phyloP scores from a whole-genome alignment of 2,888 invertebrate species.

The Euzetes globulus region DNA sequence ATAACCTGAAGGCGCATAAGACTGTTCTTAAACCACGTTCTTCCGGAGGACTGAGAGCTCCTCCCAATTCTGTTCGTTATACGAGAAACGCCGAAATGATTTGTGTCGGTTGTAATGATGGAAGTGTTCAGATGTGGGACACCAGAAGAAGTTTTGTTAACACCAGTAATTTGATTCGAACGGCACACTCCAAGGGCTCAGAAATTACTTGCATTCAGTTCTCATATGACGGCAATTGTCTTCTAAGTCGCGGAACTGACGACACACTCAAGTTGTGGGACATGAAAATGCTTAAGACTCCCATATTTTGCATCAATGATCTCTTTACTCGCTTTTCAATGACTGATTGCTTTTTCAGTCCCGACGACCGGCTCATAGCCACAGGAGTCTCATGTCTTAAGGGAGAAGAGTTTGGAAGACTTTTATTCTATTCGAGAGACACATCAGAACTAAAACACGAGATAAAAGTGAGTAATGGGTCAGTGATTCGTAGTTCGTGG shows the following conservation, averaged over 20 bases:
- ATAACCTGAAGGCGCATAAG: constrained; percentile 66
- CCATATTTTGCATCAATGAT: constrained; percentile 58
- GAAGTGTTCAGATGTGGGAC: constrained; percentile 96
- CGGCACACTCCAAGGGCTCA: constrained; percentile 67
- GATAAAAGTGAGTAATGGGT: constrained; percentile 66
- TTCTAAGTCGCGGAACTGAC: constrained; percentile 79
- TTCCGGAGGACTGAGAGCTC: constrained; percentile 73
- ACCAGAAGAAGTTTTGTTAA: constrained; percentile 55
- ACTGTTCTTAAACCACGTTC: constrained; percentile 77
- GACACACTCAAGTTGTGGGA: constrained; percentile 95
- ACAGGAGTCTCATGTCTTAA: constrained; percentile 75
- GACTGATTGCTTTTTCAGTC: constrained; percentile 69
- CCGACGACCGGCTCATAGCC: constrained; percentile 77
- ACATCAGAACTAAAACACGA: constrained; percentile 66
- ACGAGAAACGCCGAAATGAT: constrained; percentile 71
- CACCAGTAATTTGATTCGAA: constrained; percentile 65
- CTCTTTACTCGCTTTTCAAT: constrained; percentile 70
- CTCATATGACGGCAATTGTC: constrained; percentile 70
- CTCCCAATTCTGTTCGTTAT: constrained; percentile 74
- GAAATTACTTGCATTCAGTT: constrained; percentile 79
- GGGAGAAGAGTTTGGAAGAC: constrained; percentile 57
- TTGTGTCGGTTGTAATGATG: constrained; percentile 79
- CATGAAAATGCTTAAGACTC: constrained; percentile 68
- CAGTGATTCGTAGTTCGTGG: constrained; percentile 81
- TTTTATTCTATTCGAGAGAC: constrained; percentile 70